phyloP scores from a whole-genome alignment of 2,888 invertebrate genomes.

The Mesoligia furuncula region DNA sequence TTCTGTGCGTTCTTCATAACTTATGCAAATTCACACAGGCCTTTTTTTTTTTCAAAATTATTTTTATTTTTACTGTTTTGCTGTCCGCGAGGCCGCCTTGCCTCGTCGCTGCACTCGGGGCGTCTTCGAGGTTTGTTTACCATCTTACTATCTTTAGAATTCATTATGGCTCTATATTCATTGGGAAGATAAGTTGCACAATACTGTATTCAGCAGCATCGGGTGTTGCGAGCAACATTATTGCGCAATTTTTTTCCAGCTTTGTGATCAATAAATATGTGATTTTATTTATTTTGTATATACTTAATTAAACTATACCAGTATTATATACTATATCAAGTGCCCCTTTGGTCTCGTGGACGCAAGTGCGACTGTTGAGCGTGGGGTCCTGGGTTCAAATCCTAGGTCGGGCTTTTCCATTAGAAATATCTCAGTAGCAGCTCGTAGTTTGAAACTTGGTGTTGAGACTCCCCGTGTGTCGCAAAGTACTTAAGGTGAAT shows the following conservation, averaged over 20 bases:
- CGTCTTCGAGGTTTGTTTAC: constrained; percentile 42
- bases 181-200: background rate
- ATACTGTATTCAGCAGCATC: background rate
- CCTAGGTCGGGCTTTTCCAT: background rate
- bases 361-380: background rate
- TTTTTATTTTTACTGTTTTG: background rate
- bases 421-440: background rate
- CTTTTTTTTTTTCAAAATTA: background rate
- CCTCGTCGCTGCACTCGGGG: constrained; percentile 61
- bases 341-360: too few species aligned
- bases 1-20: too few species aligned
- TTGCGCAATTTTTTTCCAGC: background rate
- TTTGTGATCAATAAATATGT: background rate
- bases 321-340: background rate
- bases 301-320: too few species aligned
- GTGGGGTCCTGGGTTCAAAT: background rate
- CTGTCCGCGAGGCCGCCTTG: constrained; percentile 30
- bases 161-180: background rate
- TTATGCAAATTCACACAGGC: constrained; percentile 18
- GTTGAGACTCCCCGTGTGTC: background rate
- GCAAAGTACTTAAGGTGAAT: too few species aligned
- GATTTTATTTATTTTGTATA: constrained; percentile 6
- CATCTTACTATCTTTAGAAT: background rate
- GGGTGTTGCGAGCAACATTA: background rate
- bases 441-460: background rate